phyloP scores from a whole-genome alignment of 2,797 vertebrate species.

The Rallus crepitans region DNA sequence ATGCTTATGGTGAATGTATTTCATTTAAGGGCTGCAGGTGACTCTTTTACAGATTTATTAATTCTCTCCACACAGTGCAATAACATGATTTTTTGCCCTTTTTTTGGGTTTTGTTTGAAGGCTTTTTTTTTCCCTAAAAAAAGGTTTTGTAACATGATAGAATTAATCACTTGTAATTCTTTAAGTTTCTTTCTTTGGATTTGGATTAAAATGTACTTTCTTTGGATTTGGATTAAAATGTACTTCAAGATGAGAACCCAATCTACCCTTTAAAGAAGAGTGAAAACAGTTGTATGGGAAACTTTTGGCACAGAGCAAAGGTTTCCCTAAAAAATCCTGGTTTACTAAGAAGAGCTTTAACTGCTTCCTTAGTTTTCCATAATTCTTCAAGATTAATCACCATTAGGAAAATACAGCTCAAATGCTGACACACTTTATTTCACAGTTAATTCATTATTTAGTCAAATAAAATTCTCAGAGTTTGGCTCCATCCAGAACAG shows the following conservation, averaged over 20 bases:
- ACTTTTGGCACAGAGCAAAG: neutral
- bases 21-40: neutral
- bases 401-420: neutral
- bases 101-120: neutral
- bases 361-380: neutral
- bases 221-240: neutral
- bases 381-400: neutral
- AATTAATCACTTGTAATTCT: neutral
- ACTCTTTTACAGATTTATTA: neutral
- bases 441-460: neutral
- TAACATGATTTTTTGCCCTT: neutral
- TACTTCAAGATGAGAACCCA: neutral
- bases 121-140: fast-evolving
- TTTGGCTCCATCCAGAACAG: neutral
- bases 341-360: neutral
- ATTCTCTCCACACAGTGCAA: neutral
- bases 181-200: neutral
- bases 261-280: neutral
- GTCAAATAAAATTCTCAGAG: neutral
- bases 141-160: neutral
- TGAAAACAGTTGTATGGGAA: neutral
- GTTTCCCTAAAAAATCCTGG: neutral
- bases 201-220: neutral
- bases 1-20: neutral
- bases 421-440: neutral